Evolutionary conservation across 1,140 invertebrate genomes (phyloP).

Genomic region (Diorhabda sublineata): DNA sequence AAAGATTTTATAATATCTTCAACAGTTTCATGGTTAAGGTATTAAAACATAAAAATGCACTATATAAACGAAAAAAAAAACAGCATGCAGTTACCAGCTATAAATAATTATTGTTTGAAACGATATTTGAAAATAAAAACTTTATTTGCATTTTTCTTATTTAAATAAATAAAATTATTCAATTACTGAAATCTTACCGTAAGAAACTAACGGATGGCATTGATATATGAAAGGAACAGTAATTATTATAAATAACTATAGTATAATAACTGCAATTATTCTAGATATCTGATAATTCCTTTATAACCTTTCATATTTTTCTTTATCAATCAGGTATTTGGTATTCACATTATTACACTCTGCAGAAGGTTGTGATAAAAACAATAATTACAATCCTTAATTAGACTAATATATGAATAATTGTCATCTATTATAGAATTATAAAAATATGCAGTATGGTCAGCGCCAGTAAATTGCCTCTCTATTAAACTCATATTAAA

Average conservation of each 20-base stretch:
- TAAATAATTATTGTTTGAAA: not conserved
- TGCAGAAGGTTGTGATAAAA: too few species aligned
- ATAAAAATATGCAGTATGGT: too few species aligned
- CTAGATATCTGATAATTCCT: slow-evolving; percentile 15
- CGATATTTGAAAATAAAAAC: slow-evolving; percentile 9
- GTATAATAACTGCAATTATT: slow-evolving; percentile 13
- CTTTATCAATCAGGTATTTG: slow-evolving; percentile 15
- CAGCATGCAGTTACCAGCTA: too few species aligned
- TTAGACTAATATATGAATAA: too few species aligned
- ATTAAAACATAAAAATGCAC: too few species aligned
- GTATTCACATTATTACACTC: not conserved
- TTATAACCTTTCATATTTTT: slow-evolving; percentile 14
- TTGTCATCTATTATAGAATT: too few species aligned
- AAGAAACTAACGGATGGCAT: slow-evolving; percentile 18
- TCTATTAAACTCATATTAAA: too few species aligned
- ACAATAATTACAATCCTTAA: too few species aligned
- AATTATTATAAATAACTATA: slow-evolving; percentile 15
- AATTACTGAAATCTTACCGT: slow-evolving; percentile 10
- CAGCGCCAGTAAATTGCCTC: too few species aligned
- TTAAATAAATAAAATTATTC: slow-evolving; percentile 18
- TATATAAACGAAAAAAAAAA: too few species aligned
- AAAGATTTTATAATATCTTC: too few species aligned
- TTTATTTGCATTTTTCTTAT: slow-evolving; percentile 15
- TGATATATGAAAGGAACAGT: slow-evolving; percentile 19
- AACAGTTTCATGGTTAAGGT: too few species aligned